Evolutionary conservation across 2,797 vertebrate genomes (phyloP).

Genomic region (Acropternis orthonyx): DNA sequence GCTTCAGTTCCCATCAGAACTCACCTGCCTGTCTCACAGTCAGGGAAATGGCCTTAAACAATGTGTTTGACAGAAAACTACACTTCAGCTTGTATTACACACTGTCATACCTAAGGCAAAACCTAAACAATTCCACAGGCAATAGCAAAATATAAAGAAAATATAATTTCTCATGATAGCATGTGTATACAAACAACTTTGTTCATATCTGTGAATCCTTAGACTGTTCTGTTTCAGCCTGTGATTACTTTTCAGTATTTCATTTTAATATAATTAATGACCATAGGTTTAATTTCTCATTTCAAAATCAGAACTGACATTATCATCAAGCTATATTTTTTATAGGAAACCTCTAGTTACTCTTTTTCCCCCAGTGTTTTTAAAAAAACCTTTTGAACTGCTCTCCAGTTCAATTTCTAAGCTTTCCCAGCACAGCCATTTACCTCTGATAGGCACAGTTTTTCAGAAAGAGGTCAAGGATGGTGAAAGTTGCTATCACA

Average conservation of each 20-base stretch:
- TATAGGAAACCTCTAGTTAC: not conserved
- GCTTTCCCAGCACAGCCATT: slow-evolving; percentile 36
- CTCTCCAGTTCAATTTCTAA: not conserved
- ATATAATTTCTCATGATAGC: not conserved
- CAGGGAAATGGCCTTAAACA: not conserved
- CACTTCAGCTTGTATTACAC: not conserved
- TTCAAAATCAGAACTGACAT: not conserved
- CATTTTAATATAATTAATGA: not conserved
- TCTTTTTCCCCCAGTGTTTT: not conserved
- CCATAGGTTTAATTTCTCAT: not conserved
- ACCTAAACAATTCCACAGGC: not conserved
- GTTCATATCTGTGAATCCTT: not conserved
- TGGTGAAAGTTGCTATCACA: slow-evolving; percentile 63
- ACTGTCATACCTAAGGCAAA: not conserved
- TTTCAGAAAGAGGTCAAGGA: slow-evolving; percentile 56
- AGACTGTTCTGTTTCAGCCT: not conserved
- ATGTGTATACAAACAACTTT: not conserved
- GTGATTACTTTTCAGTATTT: not conserved
- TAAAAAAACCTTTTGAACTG: slow-evolving; percentile 16
- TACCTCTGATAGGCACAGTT: slow-evolving; percentile 37
- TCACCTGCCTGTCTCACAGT: not conserved
- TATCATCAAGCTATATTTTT: not conserved
- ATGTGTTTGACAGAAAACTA: not conserved
- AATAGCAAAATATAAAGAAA: not conserved
- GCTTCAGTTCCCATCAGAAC: not conserved